Base-by-base conservation (phyloP, 2,888 invertebrate species). In the Diarsia dahlii region DNA sequence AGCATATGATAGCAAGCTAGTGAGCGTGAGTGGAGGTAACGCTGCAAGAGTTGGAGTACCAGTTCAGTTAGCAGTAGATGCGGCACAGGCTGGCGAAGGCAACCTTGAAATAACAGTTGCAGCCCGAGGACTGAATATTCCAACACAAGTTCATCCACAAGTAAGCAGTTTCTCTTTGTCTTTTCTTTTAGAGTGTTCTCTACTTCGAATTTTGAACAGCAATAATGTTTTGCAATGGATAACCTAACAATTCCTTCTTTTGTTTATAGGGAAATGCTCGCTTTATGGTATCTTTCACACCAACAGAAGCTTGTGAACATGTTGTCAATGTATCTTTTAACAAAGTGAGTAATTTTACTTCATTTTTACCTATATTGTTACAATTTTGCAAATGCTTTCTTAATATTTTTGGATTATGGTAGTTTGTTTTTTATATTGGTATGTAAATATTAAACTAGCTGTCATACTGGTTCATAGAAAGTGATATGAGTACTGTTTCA, bases 271-370 rank as follows among this genome's bases (percentile, higher is more conserved):
- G 96, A 72, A 97, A 97, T 93, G 97, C 97, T 64, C 97, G 98
- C 91, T 99, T 99, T 95, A 98, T 99, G 83, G 99, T 99, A 78
- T 99, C 99, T 89, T 99, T 99, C 94, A 98, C 99, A 83, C 99
- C 99, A 71, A 98, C 99, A 50, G 99, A 99, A 94, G 98, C 99
- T 54, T 99, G 99, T 92, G 98, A 99, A 93, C 99, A 99, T 95
- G 98, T 98, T 80, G 99, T 99, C 89, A 99, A 99, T 96, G 99
- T 99, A 81, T 99, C 99, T 78, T 99, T 99, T 95, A 99, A 99
- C 95, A 99, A 99, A 95, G 98, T 98, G 93, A 97, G 97, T 88
- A 39, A 23, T 54, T 69, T 58, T 15, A 34, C 28, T 15, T 68
- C 18, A 45, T 13, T n/a, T n/a, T n/a, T 39, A n/a, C 5, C 39